phyloP scores from a whole-genome alignment of 2,888 invertebrate species.

The Platypus cylindrus region DNA sequence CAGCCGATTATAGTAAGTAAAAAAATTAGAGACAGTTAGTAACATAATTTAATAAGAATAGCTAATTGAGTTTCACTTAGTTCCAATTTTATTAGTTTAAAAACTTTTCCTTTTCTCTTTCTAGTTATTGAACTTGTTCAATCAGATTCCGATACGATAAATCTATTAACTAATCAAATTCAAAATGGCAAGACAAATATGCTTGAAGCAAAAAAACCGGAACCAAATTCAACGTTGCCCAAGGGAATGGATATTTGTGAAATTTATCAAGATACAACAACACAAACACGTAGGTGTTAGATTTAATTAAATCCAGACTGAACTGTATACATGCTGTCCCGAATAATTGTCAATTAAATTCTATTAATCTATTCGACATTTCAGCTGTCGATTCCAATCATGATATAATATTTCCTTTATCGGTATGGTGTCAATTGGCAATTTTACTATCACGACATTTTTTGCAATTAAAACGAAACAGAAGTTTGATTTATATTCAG shows the following conservation, averaged over 20 bases:
- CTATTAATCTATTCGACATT: conserved; percentile 8
- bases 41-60: no score
- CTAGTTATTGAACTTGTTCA: conserved; percentile 36
- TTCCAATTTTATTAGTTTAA: no score
- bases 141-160: conserved; percentile 25
- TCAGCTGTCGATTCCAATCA: conserved; percentile 16
- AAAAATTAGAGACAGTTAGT: no score
- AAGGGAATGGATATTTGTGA: conserved; percentile 14
- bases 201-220: conserved; percentile 11
- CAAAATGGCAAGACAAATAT: conserved; percentile 34
- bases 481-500: conserved; percentile 41
- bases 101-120: no score
- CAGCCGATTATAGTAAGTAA: conserved; percentile 54
- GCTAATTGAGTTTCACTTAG: no score
- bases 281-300: conserved; percentile 17
- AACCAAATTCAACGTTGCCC: neutral
- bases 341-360: conserved; percentile 3
- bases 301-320: no score
- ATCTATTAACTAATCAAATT: conserved; percentile 25
- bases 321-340: no score
- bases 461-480: conserved; percentile 42
- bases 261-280: conserved; percentile 21
- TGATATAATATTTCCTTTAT: conserved; percentile 36
- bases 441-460: conserved; percentile 43
- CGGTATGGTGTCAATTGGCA: conserved; percentile 41